Percentiles rank a stretch among this genome's conserved stretches.
These are phyloP conservation scores for Hydroisotoma schaefferi DNA, from an alignment of 2,888 invertebrate species.

Conservation along the genomic window DNA sequence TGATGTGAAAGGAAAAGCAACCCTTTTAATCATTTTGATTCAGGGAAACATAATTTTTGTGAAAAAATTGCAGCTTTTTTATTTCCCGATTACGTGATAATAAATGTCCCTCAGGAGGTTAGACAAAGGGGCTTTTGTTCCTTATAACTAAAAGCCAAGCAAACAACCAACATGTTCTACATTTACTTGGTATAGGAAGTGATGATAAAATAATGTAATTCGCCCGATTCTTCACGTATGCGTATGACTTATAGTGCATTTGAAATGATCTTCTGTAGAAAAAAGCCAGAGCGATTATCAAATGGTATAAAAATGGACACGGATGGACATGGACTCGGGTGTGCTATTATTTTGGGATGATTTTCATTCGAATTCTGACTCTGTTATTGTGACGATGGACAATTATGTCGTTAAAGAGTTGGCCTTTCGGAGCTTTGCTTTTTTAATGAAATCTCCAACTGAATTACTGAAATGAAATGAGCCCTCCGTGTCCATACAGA, in stretches of 20 bases:
- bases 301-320: too few species aligned
- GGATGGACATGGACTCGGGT: too few species aligned
- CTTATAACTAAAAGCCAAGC: too few species aligned
- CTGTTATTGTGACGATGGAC: too few species aligned
- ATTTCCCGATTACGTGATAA: slow-evolving; percentile 14
- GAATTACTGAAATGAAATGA: too few species aligned
- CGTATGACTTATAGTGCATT: too few species aligned
- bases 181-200: too few species aligned
- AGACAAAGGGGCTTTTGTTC: slow-evolving; percentile 5
- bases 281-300: too few species aligned
- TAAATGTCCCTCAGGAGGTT: slow-evolving; percentile 13
- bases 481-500: too few species aligned
- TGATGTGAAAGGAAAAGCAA: slow-evolving; percentile 2
- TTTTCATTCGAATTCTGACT: background rate
- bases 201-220: too few species aligned
- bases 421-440: background rate
- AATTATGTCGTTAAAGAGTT: background rate
- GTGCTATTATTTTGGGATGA: too few species aligned
- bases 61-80: slow-evolving; percentile 39
- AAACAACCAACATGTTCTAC: slow-evolving; percentile 8
- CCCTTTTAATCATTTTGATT: slow-evolving; percentile 11
- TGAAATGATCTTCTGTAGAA: too few species aligned
- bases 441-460: background rate
- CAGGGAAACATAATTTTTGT: slow-evolving; percentile 31
- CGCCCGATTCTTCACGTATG: background rate